These are phyloP conservation scores for Salarias fasciatus DNA, from an alignment of 2,797 vertebrate species.

Conservation along the genomic window DNA sequence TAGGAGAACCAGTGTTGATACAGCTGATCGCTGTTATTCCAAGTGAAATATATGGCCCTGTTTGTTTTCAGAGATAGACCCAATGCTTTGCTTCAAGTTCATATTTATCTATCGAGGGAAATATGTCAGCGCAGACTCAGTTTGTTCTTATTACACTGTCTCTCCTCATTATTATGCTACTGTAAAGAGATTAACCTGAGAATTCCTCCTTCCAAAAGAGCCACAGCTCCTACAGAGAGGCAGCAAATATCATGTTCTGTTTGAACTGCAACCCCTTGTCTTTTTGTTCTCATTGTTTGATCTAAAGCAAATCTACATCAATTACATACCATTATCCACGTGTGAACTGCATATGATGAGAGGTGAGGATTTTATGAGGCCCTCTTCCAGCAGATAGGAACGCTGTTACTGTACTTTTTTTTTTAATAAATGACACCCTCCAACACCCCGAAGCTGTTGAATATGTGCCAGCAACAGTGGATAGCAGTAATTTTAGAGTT, in stretches of 20 bases:
- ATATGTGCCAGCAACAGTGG: conserved; percentile 34
- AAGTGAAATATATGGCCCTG: conserved; percentile 85
- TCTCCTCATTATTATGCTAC: conserved; percentile 37
- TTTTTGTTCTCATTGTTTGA: conserved; percentile 2
- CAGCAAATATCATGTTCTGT: conserved; percentile 4
- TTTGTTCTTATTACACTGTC: conserved; percentile 53
- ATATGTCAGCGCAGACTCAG: conserved; percentile 77
- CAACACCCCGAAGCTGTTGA: conserved; percentile 56
- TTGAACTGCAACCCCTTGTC: conserved; percentile 5
- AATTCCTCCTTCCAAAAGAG: conserved; percentile 11
- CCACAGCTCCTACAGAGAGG: conserved; percentile 4
- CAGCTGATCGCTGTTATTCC: conserved; percentile 91
- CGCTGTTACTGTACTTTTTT: conserved; percentile 22
- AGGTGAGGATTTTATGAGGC: conserved; percentile 47
- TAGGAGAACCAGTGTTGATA: conserved; percentile 88
- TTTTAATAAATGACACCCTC: conserved; percentile 47
- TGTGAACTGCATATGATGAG: conserved; percentile 44
- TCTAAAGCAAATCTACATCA: conserved; percentile 6
- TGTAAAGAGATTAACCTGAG: conserved; percentile 27
- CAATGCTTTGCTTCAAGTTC: conserved; percentile 83
- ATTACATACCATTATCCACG: conserved; percentile 27
- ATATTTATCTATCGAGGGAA: conserved; percentile 86
- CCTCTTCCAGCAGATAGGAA: conserved; percentile 34
- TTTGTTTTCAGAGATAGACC: conserved; percentile 88
- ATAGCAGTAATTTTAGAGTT: conserved; percentile 66